Percentiles rank a stretch among this genome's conserved stretches.
Evolutionary conservation across 2,113 vertebrate genomes (phyloP).

Genomic region (Empidonax traillii): DNA sequence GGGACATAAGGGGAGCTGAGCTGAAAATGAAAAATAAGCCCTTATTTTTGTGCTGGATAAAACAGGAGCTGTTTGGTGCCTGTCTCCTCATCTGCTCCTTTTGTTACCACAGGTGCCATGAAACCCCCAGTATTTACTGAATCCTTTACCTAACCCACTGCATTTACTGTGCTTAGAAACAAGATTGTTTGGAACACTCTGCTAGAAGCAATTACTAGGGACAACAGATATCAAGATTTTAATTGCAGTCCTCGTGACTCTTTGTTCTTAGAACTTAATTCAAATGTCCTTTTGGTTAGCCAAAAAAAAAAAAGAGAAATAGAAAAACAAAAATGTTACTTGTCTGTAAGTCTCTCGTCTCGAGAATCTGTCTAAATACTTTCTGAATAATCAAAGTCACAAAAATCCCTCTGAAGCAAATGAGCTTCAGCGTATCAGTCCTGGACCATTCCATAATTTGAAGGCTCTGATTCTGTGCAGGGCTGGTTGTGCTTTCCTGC

Average conservation of each 20-base stretch:
- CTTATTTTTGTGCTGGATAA: not conserved
- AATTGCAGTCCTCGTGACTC: not conserved
- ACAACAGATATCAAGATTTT: not conserved
- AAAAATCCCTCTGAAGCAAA: not conserved
- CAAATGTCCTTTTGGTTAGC: not conserved
- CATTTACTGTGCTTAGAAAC: not conserved
- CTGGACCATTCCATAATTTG: not conserved
- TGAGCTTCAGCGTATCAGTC: not conserved
- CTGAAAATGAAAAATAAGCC: not conserved
- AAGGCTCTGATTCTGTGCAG: not conserved
- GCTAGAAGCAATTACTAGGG: not conserved
- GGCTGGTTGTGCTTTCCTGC: not conserved
- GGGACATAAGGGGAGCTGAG: not conserved
- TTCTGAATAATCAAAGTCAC: not conserved
- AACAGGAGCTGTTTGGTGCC: not conserved
- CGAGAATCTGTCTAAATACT: not conserved
- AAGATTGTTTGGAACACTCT: not conserved
- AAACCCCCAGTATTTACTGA: not conserved
- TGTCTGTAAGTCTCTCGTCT: not conserved
- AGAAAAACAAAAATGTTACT: not conserved
- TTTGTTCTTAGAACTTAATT: not conserved
- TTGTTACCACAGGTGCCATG: not conserved
- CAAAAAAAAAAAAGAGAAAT: not conserved
- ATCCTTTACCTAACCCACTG: not conserved
- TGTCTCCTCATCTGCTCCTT: rapidly evolving